Evolutionary conservation across 2,888 invertebrate genomes (phyloP).

Genomic region (Ligdia adustata): DNA sequence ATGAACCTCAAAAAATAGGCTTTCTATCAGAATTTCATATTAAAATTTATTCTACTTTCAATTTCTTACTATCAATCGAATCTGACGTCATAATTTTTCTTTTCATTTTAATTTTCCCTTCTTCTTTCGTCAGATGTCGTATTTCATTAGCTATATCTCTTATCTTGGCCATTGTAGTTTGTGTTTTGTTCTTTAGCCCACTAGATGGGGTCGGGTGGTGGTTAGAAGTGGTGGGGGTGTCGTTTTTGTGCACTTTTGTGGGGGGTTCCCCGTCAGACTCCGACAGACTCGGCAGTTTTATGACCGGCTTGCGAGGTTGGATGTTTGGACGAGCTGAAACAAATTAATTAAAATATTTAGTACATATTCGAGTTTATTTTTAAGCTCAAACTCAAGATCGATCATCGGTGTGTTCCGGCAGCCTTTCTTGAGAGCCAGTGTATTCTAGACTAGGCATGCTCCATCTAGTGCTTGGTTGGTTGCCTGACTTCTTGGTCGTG

Average conservation of each 20-base stretch:
- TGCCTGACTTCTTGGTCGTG: too few relatives aligned
- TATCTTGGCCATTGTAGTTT: conserved; percentile 56
- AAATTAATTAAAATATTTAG: conserved; percentile 1
- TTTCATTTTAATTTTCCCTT: conserved; percentile 56
- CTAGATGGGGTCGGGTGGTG: too few relatives aligned
- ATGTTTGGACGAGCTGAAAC: conserved; percentile 72
- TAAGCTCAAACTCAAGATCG: too few relatives aligned
- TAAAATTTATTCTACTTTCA: conserved; percentile 57
- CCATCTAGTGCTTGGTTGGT: too few relatives aligned
- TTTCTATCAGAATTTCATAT: too few relatives aligned
- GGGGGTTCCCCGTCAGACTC: conserved; percentile 54
- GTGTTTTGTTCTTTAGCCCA: conserved; percentile 37
- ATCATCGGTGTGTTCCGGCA: too few relatives aligned
- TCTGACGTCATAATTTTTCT: conserved; percentile 42
- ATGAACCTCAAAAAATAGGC: too few relatives aligned
- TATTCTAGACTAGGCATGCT: too few relatives aligned
- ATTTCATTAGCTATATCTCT: conserved; percentile 64
- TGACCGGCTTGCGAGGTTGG: conserved; percentile 67
- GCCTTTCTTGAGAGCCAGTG: too few relatives aligned
- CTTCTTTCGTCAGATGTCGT: conserved; percentile 50
- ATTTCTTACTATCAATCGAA: conserved; percentile 51
- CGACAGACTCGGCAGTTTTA: conserved; percentile 67
- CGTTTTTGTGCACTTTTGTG: conserved; percentile 44
- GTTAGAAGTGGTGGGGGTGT: conserved; percentile 46
- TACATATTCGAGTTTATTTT: too few relatives aligned